A percentile compares a stretch with the other conserved stretches of the same genome.
Conservation (phyloP, 1,140 invertebrate species). For the Oedothorax gibbosus region DNA sequence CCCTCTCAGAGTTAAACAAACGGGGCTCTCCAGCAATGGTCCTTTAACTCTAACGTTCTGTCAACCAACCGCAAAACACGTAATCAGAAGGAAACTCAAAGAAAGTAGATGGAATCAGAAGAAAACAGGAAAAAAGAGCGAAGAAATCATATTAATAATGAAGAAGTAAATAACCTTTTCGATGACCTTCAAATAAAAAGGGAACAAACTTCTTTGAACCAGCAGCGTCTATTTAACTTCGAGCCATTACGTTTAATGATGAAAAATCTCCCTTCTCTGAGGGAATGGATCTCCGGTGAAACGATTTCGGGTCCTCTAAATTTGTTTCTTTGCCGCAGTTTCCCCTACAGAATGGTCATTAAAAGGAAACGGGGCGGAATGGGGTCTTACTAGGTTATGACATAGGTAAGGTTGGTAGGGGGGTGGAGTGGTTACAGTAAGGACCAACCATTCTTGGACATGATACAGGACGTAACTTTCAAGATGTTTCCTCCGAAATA, state of each 20-base stretch:
- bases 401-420: constrained; percentile 42
- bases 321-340: constrained; percentile 28
- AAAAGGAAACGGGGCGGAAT: constrained; percentile 41
- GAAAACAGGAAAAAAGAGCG: constrained; percentile 1
- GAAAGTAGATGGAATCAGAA: not conserved
- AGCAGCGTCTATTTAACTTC: constrained; percentile 54
- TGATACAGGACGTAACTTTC: constrained; percentile 50
- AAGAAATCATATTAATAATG: constrained; percentile 52
- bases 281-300: constrained; percentile 21
- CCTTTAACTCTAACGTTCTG: constrained; percentile 40
- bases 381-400: constrained; percentile 40
- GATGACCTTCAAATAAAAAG: constrained; percentile 35
- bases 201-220: constrained; percentile 35
- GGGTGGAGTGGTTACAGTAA: not conserved
- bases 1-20: too few relatives aligned
- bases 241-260: constrained; percentile 57
- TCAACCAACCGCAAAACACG: constrained; percentile 53
- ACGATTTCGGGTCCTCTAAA: constrained; percentile 47
- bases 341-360: constrained; percentile 39
- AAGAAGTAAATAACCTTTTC: constrained; percentile 53
- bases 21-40: constrained; percentile 12
- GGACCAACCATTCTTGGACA: constrained; percentile 27
- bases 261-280: constrained; percentile 54
- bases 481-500: not conserved
- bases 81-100: constrained; percentile 34